phyloP scores from a whole-genome alignment of 2,888 invertebrate genomes.

The Philonicus albiceps region DNA sequence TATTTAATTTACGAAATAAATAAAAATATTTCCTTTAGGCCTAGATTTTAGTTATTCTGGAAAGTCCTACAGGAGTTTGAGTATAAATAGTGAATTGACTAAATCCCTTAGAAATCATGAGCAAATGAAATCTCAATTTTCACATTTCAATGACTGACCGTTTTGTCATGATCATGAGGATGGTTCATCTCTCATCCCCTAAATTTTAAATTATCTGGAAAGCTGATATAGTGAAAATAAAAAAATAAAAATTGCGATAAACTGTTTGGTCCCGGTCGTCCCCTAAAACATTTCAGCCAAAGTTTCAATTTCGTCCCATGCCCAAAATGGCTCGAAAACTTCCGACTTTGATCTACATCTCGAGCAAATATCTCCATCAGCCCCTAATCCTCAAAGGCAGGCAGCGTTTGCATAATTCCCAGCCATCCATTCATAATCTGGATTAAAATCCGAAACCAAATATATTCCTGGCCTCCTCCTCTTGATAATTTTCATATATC shows the following conservation, averaged over 20 bases:
- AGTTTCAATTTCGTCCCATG: conserved; percentile 24
- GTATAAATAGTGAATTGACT: not conserved
- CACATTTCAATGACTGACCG: not conserved
- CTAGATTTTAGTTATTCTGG: no score
- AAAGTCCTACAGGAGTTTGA: not conserved
- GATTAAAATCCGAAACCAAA: conserved; percentile 40
- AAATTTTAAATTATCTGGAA: not conserved
- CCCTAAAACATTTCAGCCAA: not conserved
- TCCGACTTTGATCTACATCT: conserved; percentile 42
- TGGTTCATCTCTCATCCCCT: not conserved
- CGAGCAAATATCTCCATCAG: conserved; percentile 33
- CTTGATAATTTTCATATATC: conserved; percentile 23
- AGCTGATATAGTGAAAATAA: not conserved
- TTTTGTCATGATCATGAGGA: not conserved
- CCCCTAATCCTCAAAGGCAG: conserved; percentile 33
- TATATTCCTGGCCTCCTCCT: conserved; percentile 17
- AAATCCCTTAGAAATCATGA: not conserved
- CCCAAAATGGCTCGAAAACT: not conserved
- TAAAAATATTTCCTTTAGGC: no score
- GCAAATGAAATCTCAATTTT: not conserved
- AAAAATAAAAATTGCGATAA: not conserved
- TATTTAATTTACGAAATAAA: no score
- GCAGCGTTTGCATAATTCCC: conserved; percentile 39
- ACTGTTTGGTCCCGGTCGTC: not conserved
- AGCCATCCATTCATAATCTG: conserved; percentile 43